Conservation (phyloP, 2,888 invertebrate species). For the Prionchulus punctatus region DNA sequence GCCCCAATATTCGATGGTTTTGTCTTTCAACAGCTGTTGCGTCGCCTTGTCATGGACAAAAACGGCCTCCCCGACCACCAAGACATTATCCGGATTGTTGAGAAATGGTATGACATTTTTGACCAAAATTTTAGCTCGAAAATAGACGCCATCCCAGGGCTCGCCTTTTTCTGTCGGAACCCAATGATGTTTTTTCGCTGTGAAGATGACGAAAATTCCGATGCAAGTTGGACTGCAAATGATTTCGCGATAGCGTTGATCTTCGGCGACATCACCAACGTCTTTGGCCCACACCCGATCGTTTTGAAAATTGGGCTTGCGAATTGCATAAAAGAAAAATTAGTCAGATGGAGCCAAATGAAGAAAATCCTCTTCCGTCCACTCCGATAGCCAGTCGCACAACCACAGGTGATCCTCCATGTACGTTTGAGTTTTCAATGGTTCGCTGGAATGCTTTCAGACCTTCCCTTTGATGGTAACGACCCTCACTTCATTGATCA, state of each 20-base stretch:
- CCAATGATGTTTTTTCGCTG: not conserved
- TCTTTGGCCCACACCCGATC: slow-evolving; percentile 1
- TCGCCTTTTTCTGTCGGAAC: not conserved
- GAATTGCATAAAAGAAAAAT: not conserved
- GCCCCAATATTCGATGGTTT: not conserved
- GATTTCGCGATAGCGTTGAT: not conserved
- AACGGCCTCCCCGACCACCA: not conserved
- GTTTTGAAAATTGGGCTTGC: not conserved
- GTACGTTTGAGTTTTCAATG: not conserved
- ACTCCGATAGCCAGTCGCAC: not conserved
- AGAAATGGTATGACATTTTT: not conserved
- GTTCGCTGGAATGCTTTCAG: too few species aligned
- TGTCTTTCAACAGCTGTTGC: not conserved
- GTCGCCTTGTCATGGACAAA: slow-evolving; percentile 4
- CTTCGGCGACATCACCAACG: not conserved
- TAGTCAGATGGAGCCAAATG: not conserved
- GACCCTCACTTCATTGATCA: too few species aligned
- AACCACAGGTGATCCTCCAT: not conserved
- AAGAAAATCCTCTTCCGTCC: not conserved
- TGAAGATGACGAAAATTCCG: slow-evolving; percentile 1
- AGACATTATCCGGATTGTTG: not conserved
- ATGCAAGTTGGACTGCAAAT: not conserved
- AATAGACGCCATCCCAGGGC: not conserved
- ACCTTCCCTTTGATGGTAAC: too few species aligned
- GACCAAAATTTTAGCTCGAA: not conserved